phyloP scores from a whole-genome alignment of 2,113 vertebrate genomes.

The Noturus placidus region DNA sequence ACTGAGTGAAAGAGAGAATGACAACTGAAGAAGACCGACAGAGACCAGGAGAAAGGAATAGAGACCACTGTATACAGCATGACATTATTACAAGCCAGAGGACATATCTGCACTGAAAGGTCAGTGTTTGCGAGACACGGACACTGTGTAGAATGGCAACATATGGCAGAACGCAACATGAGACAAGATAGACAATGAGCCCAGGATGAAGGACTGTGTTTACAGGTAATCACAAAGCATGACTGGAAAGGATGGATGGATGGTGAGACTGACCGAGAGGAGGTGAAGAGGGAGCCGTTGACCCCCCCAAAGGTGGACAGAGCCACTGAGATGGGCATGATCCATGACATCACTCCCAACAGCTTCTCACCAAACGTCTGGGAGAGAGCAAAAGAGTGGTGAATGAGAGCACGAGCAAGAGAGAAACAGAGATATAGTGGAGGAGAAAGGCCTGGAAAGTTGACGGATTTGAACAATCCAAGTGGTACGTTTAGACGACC shows the following conservation, averaged over 20 bases:
- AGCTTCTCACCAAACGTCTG: conserved; percentile 93
- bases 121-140: conserved; percentile 1
- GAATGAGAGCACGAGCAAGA: conserved; percentile 32
- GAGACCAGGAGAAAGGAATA: neutral
- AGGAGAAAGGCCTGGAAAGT: conserved; percentile 14
- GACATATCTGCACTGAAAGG: conserved; percentile 32
- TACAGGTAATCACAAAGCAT: neutral
- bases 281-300: conserved; percentile 85
- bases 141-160: neutral
- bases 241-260: conserved; percentile 11
- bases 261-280: conserved; percentile 78
- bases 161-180: neutral
- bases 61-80: neutral
- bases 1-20: neutral
- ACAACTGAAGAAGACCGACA: neutral
- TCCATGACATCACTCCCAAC: conserved; percentile 89
- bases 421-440: conserved; percentile 22
- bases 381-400: conserved; percentile 42
- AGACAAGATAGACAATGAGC: neutral
- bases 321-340: conserved; percentile 94
- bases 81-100: neutral
- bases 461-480: neutral
- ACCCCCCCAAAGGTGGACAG: conserved; percentile 92
- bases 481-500: neutral
- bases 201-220: neutral